Percentiles rank a stretch among this genome's conserved stretches.
phyloP scores from a whole-genome alignment of 2,797 vertebrate genomes.

The Sebastes steindachneri region DNA sequence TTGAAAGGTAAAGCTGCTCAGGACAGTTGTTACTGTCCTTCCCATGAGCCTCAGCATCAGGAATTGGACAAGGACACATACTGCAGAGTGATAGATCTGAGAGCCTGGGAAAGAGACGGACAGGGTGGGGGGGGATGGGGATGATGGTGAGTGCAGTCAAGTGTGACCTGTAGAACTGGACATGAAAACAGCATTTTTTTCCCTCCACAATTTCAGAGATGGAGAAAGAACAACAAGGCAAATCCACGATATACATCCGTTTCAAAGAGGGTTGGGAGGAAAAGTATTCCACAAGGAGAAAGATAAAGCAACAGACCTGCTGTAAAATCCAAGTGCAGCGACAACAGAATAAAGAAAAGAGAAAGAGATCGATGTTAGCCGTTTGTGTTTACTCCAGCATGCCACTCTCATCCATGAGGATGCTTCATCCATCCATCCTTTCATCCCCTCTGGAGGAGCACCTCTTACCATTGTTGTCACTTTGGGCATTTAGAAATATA shows the following conservation, averaged over 20 bases:
- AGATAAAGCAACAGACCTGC: slow-evolving; percentile 82
- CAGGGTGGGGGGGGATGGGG: neutral
- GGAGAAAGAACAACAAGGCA: slow-evolving; percentile 1
- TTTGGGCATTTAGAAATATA: neutral
- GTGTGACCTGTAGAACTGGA: slow-evolving; percentile 44
- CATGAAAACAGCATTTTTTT: slow-evolving; percentile 35
- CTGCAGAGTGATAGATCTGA: slow-evolving; percentile 91
- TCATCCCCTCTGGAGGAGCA: neutral
- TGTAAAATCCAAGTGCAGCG: slow-evolving; percentile 82
- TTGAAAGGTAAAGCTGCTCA: slow-evolving; percentile 93
- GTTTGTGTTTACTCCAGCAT: slow-evolving; percentile 12
- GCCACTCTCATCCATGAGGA: neutral
- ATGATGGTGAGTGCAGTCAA: slow-evolving; percentile 44
- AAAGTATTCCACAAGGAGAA: slow-evolving; percentile 29
- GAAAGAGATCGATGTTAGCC: slow-evolving; percentile 53
- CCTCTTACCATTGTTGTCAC: neutral
- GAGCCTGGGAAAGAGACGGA: slow-evolving; percentile 80
- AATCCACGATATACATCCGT: slow-evolving; percentile 16
- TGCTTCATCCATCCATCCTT: neutral
- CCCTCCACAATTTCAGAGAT: slow-evolving; percentile 27
- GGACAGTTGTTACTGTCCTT: slow-evolving; percentile 90
- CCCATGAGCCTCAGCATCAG: slow-evolving; percentile 97
- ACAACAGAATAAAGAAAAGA: slow-evolving; percentile 54
- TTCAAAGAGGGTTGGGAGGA: neutral
- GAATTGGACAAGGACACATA: slow-evolving; percentile 93